Evolutionary conservation across 2,797 vertebrate species (phyloP).

Genomic region (Sebastes vulpes): DNA sequence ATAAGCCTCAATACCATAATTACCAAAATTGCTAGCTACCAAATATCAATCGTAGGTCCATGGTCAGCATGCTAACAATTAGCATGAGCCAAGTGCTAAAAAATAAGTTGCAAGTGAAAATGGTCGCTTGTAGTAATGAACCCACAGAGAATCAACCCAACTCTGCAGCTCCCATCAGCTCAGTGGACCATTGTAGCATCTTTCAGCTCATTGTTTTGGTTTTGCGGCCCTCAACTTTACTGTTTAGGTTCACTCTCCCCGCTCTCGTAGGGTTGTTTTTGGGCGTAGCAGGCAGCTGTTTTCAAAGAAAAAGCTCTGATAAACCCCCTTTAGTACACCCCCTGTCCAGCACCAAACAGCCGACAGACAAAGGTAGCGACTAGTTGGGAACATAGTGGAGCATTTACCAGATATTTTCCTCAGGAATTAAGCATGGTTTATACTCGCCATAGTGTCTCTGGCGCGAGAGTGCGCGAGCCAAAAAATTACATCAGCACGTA

Average conservation of each 20-base stretch:
- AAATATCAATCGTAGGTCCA: not conserved
- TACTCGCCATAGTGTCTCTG: too few relatives aligned
- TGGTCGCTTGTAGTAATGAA: too few relatives aligned
- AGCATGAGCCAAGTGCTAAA: not conserved
- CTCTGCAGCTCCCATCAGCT: not conserved
- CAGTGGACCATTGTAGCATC: not conserved
- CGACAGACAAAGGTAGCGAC: not conserved
- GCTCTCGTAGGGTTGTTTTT: not conserved
- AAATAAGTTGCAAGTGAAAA: not conserved
- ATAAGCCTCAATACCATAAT: not conserved
- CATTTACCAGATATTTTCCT: not conserved
- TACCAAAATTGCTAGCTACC: not conserved
- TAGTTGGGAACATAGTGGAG: not conserved
- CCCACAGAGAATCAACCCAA: too few relatives aligned
- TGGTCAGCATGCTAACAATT: not conserved
- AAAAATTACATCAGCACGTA: too few relatives aligned
- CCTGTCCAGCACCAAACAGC: not conserved
- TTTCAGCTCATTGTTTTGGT: not conserved
- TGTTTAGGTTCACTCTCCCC: not conserved
- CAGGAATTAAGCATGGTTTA: too few relatives aligned
- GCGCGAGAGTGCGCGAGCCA: too few relatives aligned
- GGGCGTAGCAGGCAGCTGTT: not conserved
- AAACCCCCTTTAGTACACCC: not conserved
- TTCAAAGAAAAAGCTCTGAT: not conserved
- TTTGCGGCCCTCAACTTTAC: not conserved